Base-by-base conservation (phyloP, 92 coral and sea anemone species). In the Chrysogorgia sp. region DNA sequence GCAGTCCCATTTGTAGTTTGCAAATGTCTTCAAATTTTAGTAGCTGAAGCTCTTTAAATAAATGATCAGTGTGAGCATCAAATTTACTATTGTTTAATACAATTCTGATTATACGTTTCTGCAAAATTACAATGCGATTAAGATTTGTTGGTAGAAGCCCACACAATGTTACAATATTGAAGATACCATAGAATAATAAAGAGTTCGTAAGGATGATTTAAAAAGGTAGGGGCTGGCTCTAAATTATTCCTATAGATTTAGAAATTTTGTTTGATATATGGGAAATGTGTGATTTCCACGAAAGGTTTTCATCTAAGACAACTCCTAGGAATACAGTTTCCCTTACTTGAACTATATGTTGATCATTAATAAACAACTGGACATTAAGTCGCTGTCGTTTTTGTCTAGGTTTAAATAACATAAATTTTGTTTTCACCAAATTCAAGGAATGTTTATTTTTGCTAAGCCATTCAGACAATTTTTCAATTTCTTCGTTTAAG, bases 311-410 rank as follows among this genome's bases (percentile, higher is more conserved):
- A 25, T 81, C 71, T 0, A 68, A 1, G 30, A 81, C 15, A 2
- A 57, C 85, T 19, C 85, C 85, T 24, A 81, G 41, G 30, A 81
- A 81, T 10, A 62, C 12, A 2, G 85, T 81, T 69, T 81, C 22
- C 15, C 20, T 34, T 15, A 81, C 85, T 34, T 35, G 78, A 55
- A 31, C n/a, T 30, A 81, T 81, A 68, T 34, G 13, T 40, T 26
- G 56, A 41, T 35, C 64, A 56, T 81, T 47, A 21, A 81, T 81
- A 53, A 53, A 68, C 22, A 81, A 50, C 13, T 34, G 66, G 7
- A 24, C 22, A 68, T 33, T 24, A 40, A 53, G 25, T 21, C 32
- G 14, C 24, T 31, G 45, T 12, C 69, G 0, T 24, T 41, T 81
- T 40, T 81, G 79, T 29, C 79, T 55, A 49, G 85, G 79, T 69